These are phyloP conservation scores for Hirtodrosophila alboralis DNA, from an alignment of 2,888 invertebrate genomes.

Conservation along the genomic window DNA sequence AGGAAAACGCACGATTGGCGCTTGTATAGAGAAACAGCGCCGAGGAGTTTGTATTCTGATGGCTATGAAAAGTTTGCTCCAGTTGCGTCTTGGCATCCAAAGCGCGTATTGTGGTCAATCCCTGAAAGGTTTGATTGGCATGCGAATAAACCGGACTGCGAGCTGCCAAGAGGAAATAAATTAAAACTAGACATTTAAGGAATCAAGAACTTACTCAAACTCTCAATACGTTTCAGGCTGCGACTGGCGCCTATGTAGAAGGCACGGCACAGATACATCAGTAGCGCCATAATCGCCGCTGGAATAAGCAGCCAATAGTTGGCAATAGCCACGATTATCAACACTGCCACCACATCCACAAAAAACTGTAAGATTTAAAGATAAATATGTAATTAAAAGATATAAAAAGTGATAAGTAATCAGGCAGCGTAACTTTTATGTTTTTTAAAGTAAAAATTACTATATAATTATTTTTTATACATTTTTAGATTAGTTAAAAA, in stretches of 20 bases:
- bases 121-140: slow-evolving; percentile 89
- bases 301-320: slow-evolving; percentile 87
- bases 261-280: slow-evolving; percentile 86
- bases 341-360: slow-evolving; percentile 84
- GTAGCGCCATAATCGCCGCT: slow-evolving; percentile 86
- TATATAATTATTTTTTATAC: too few relatives aligned
- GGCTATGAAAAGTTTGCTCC: slow-evolving; percentile 86
- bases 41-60: slow-evolving; percentile 88
- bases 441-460: too few relatives aligned
- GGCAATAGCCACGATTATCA: slow-evolving; percentile 87
- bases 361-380: slow-evolving; percentile 66
- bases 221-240: slow-evolving; percentile 84
- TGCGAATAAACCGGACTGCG: slow-evolving; percentile 92
- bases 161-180: slow-evolving; percentile 84
- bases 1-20: slow-evolving; percentile 95
- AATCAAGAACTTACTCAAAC: slow-evolving; percentile 73
- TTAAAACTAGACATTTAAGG: too few relatives aligned
- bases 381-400: too few relatives aligned
- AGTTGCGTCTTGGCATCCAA: slow-evolving; percentile 87
- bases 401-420: too few relatives aligned
- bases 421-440: too few relatives aligned
- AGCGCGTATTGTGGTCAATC: slow-evolving; percentile 91
- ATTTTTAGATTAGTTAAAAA: too few relatives aligned
- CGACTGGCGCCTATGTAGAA: slow-evolving; percentile 85
- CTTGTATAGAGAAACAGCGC: slow-evolving; percentile 92